Base-by-base conservation (phyloP, 2,888 invertebrate genomes). In the Andrena haemorrhoa region DNA sequence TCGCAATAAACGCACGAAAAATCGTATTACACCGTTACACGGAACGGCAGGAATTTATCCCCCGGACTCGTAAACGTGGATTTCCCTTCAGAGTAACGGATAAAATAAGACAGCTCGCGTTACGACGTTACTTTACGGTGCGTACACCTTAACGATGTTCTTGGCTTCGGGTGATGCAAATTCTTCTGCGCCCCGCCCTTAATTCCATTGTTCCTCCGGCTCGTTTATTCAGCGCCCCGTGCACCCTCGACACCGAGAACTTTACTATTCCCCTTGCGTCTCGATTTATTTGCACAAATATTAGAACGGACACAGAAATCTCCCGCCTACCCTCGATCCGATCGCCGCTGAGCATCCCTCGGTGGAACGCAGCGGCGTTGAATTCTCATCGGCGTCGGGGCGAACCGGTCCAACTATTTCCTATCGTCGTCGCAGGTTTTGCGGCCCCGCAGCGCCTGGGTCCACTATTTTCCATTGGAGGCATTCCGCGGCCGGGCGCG, bases 361-460 rank as follows among this genome's bases (percentile, higher is more conserved):
- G 23, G 56, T 16, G 64, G 64, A 69, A 51, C 20, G 26, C 5
- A 7, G 16, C n/a, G 53, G 56, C 23, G 56, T 31, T 20, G 61
- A 47, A 76, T 76, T 71, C 76, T 64, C 31, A 20, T 47, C 31
- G 23, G 2, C 61, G 12, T 41, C 41, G 10, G 41, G 29, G 68
- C n/a, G 64, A 76, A 76, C 76, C 65, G 71, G 64, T 41, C 49
- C 33, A 76, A 76, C 76, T 76, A 76, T 76, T 76, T 71, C 71
- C 71, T 65, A 76, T 71, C 76, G 60, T 71, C 76, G 58, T 6
- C 64, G 56, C 23, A 51, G 56, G 4, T 71, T n/a, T 29, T 16
- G 29, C 26, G 5, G 35, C 23, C 60, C 10, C 23, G 6, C 63
- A 20, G 53, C 1, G 20, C 26, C 26, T 12, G 41, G 4, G 41